Evolutionary conservation across 2,888 invertebrate species (phyloP), one percentile per base, ranked within the genome.

Genomic region (Erannis defoliaria): DNA sequence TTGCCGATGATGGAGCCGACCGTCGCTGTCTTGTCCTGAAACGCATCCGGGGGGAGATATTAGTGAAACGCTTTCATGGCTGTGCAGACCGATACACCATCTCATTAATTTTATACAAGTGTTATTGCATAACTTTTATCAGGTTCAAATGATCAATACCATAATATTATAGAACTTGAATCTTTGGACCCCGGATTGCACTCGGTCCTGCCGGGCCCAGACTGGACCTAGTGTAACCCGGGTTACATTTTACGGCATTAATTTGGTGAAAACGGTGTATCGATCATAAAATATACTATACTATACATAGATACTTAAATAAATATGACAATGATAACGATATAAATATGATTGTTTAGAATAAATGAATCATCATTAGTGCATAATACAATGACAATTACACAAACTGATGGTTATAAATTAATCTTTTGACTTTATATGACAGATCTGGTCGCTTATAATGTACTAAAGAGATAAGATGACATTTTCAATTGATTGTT

Each of bases 1-100:
- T 93, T 93, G 80, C 88, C 80, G n/a, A 93, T 67, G 71, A 93
- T 93, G 37, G 88, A 86, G 19, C 93, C 93, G 0, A 87, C 89
- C 0, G 93, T 93, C 21, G 93, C 92, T 0, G 90, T 86, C 78
- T 82, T 88, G 81, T 93, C 93, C 93, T 93, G 82, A 0, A 84
- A 84, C 23, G 6, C 9, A 42, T 51, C 9, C 35, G 23, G 43
- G 8, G 19, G 19, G n/a, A 46, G 1, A 33, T 23, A 16, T 49
- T 29, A 18, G 45, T 19, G 8, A 2, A 18, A 51, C 23, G 35
- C 9, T 26, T 56, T 10, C 4, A 16, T 9, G 4, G 5, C 1
- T 23, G 4, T 10, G 4, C 14, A 5, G 42, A 45, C 10, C 43
- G 26, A 45, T 10, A 45, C 23, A 26, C 43, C 43, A 16, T 23